Base-by-base conservation (phyloP, 2,888 invertebrate species). In the Antitype chi region DNA sequence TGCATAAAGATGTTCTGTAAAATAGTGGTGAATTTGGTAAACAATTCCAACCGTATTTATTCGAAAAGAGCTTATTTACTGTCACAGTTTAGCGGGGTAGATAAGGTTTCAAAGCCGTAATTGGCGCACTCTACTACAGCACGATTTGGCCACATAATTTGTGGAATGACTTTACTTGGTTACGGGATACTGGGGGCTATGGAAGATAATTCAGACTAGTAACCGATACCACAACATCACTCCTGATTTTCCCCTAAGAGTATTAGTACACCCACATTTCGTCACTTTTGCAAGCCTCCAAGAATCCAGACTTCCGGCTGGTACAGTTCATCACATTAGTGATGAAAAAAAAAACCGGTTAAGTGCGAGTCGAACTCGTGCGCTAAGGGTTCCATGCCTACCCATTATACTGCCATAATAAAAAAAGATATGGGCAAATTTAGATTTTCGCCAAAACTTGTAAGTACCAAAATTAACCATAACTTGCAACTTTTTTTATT, bases 1-100 rank as follows among this genome's bases (percentile, higher is more conserved):
- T 84, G 84, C 70, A 78, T 82, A 75, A 78, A 87, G 78, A 80
- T 78, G 76, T 80, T 74, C 75, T 53, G 67, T 73, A 77, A 81
- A 87, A 80, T 76, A 86, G 68, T 74, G 66, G 71, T 66, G 68
- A 67, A 57, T 80, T 69, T 13, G 25, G 62, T 53, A 70, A 75
- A 78, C 59, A 73, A 63, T 66, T 74, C n/a, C 15, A 13, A 60
- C 43, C 11, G 28, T 59, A 63, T 69, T 68, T 68, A 55, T 53
- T 60, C 11, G 9, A 47, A 17, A 8, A 43, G 13, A 60, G 4
- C 8, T 28, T 69, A 49, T 62, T 62, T 78, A 78, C 67, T 15
- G 67, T 71, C 15, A 52, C 57, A 15, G 53, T 66, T 70, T 55
- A 38, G n/a, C 6, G 8, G 15, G n/a, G 15, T n/a, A 47, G 25